phyloP scores from a whole-genome alignment of 1,140 invertebrate species.

The Ectropis grisescens region DNA sequence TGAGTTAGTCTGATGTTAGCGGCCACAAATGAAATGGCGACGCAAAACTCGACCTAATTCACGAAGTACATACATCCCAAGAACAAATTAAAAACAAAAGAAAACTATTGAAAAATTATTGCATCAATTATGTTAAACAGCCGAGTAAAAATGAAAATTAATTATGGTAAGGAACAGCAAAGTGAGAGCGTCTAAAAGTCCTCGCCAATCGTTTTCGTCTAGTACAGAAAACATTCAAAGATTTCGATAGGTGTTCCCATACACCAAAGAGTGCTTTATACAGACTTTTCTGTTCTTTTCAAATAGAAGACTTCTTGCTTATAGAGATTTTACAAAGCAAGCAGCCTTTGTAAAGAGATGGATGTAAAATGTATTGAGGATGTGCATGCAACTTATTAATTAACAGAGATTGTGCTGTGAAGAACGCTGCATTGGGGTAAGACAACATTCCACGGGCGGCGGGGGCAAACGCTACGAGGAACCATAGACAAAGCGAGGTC shows the following conservation, averaged over 20 bases:
- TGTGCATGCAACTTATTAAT: constrained; percentile 30
- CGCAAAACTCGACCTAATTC: too few relatives aligned
- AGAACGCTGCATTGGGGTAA: constrained; percentile 40
- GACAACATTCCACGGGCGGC: constrained; percentile 53
- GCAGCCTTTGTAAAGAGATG: too few relatives aligned
- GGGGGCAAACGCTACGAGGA: constrained; percentile 50
- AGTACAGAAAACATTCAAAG: too few relatives aligned
- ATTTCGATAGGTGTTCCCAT: too few relatives aligned
- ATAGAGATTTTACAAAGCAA: too few relatives aligned
- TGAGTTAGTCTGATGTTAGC: constrained; percentile 26
- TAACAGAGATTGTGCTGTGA: constrained; percentile 35
- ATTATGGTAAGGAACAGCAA: constrained; percentile 30
- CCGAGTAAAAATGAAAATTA: constrained; percentile 19
- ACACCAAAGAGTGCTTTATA: constrained; percentile 9
- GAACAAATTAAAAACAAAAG: too few relatives aligned
- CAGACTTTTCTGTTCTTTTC: constrained; percentile 26
- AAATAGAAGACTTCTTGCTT: constrained; percentile 25
- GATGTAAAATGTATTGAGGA: constrained; percentile 1
- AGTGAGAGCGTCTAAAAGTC: too few relatives aligned
- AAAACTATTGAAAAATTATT: too few relatives aligned
- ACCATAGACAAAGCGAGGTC: constrained; percentile 44
- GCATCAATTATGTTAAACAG: constrained; percentile 25
- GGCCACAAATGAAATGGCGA: constrained; percentile 24
- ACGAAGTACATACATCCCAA: too few relatives aligned
- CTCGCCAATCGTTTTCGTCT: too few relatives aligned